These are phyloP conservation scores for Macroglossus sobrinus DNA, from an alignment of 2,113 vertebrate genomes.

Conservation along the genomic window DNA sequence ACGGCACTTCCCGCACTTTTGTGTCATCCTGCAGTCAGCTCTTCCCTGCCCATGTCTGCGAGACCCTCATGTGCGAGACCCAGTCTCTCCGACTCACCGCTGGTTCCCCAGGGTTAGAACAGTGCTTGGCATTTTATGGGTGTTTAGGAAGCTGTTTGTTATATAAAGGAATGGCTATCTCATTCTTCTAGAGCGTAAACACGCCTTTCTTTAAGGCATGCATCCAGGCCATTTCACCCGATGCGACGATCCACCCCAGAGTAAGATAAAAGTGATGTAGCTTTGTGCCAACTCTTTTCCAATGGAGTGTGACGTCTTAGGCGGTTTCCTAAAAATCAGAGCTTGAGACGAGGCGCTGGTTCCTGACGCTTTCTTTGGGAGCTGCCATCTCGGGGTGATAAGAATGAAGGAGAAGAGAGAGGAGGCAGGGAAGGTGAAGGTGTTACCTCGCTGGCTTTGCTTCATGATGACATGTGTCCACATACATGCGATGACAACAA, in stretches of 20 bases:
- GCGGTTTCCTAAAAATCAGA: background rate
- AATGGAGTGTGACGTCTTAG: background rate
- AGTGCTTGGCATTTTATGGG: background rate
- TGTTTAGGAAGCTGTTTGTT: background rate
- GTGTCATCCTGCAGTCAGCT: background rate
- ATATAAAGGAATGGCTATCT: background rate
- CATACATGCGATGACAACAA: background rate
- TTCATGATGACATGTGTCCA: background rate
- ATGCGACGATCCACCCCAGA: background rate
- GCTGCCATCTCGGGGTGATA: background rate
- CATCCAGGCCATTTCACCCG: background rate
- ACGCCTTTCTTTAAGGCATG: background rate
- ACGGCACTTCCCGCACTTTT: background rate
- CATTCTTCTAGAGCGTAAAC: background rate
- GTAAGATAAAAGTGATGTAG: background rate
- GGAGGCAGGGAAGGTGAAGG: background rate
- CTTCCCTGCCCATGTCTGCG: background rate
- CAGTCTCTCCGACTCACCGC: background rate
- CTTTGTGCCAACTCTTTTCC: background rate
- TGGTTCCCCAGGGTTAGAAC: background rate
- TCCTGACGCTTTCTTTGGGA: background rate
- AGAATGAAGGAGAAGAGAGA: background rate
- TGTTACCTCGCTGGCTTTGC: background rate
- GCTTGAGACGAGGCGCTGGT: background rate
- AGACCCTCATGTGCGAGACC: background rate